Evolutionary conservation across 2,113 vertebrate species (phyloP), one percentile per base, ranked within the genome.

Genomic region (Halcyon senegalensis): DNA sequence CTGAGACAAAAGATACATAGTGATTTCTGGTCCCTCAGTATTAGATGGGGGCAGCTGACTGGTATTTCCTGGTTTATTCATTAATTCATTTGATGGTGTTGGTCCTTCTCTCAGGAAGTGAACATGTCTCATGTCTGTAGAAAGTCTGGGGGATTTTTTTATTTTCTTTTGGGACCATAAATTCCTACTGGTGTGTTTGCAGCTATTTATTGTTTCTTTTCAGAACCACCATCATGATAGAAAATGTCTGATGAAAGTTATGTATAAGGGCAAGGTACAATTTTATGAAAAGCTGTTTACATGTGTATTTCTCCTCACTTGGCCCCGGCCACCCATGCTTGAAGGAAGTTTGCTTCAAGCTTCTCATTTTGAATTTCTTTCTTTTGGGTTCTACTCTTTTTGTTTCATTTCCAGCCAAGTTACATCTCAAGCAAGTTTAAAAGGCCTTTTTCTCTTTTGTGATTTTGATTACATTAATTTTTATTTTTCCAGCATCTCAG

Each of bases 371-470:
- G 11, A 68, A 89, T 87, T 60, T 84, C 51, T 84, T 62, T 87
- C 73, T 79, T 89, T 76, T 58, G 33, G 27, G 30, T 84, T 91
- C 79, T 60, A 30, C 43, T 35, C 10, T 27, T 72, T 89, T 68
- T 69, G 35, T 94, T 88, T 92, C 44, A 83, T 96, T 96, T 87
- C 51, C 31, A 93, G 89, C 91, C 89, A 87, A 89, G 35, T 62
- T 58, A 39, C 21, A 55, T 28, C 53, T 89, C 31, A 0, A 74
- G 33, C 17, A 39, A 82, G 44, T 89, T 91, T 93, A 79, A 89
- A 95, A 87, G 23, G 5, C 13, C 4, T 74, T 53, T 58, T 72
- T 69, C 35, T 8, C 39, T 60, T 72, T 80, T 24, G n/a, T 27
- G 13, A 35, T 82, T 96, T 87, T 91, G 69, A 93, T 94, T 35